Evolutionary conservation across 2,888 invertebrate species (phyloP), one percentile per base, ranked within the genome.

Genomic region (Drosophila kokeensis): DNA sequence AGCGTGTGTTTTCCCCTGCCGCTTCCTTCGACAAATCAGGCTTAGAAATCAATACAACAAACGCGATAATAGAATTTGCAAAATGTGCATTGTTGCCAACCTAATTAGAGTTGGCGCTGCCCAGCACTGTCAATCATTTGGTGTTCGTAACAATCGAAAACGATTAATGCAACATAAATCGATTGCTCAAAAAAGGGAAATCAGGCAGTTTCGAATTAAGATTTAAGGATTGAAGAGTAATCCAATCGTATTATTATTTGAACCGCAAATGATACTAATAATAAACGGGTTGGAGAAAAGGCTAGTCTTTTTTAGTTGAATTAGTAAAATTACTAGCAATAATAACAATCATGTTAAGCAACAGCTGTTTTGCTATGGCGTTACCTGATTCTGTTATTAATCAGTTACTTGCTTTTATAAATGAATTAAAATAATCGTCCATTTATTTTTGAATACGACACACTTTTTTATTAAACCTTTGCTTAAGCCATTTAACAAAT

Each of bases 31-130:
- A 4, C 24, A 66, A 66, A 48, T 13, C 27, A 52, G 30, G 79
- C 57, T 21, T 30, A 64, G 58, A 73, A 80, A 80, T 80, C 82
- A 80, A 80, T 80, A 82, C 38, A 78, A 67, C 66, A 75, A 38
- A 64, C 64, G 76, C 64, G 49, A 67, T 61, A 71, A 55, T 30
- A 52, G 49, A 67, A 76, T 71, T 71, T 64, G 64, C 58, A 40
- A 70, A 18, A 54, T 50, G 42, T 54, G 58, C 62, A 79, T 79
- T 74, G 76, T 75, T 77, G 77, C 77, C 77, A 77, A 79, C 80
- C 53, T 63, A 27, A 54, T 71, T 13, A 65, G 36, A 65, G 38
- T 63, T n/a, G 34, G 13, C 32, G 29, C 65, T 78, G 13, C 11
- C 29, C 65, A 77, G 38, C 75, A 79, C 79, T 74, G 24, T 4